Percentiles rank a stretch among this genome's conserved stretches.
Evolutionary conservation across 2,797 vertebrate species (phyloP).

Genomic region (Artibeus jamaicensis): DNA sequence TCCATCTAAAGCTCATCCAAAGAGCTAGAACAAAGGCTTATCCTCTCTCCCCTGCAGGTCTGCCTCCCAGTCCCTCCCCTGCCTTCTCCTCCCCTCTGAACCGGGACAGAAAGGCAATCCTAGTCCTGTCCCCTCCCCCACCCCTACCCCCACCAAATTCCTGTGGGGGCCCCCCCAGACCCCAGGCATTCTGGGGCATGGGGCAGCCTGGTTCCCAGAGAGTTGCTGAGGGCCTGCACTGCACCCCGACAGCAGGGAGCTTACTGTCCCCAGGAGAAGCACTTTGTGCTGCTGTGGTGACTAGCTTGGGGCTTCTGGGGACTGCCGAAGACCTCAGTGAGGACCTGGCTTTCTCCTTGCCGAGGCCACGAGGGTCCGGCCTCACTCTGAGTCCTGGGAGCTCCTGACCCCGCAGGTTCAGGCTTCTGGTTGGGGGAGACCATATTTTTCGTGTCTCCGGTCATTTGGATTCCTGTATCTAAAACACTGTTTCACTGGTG

Average conservation of each 20-base stretch:
- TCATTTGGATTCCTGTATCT: background rate
- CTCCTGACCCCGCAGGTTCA: background rate
- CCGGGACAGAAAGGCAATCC: background rate
- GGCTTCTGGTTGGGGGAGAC: background rate
- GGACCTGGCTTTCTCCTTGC: no score
- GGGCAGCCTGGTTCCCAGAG: background rate
- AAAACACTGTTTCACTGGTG: background rate
- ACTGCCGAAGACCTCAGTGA: background rate
- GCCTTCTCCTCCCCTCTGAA: background rate
- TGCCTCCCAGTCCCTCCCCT: background rate
- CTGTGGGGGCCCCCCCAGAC: background rate
- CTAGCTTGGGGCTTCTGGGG: no score
- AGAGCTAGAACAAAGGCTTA: constrained; percentile 34
- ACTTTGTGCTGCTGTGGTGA: background rate
- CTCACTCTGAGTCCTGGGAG: background rate
- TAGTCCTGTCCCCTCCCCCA: background rate
- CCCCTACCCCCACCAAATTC: background rate
- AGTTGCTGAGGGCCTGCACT: background rate
- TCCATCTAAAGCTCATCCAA: background rate
- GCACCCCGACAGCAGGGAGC: background rate
- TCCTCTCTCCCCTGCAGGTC: background rate
- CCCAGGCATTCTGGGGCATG: background rate
- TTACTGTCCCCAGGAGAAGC: background rate
- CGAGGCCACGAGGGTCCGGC: no score
- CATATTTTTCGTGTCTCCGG: background rate